Evolutionary conservation across 2,113 vertebrate species (phyloP), one percentile per base, ranked within the genome.

Genomic region (Sturnus vulgaris): DNA sequence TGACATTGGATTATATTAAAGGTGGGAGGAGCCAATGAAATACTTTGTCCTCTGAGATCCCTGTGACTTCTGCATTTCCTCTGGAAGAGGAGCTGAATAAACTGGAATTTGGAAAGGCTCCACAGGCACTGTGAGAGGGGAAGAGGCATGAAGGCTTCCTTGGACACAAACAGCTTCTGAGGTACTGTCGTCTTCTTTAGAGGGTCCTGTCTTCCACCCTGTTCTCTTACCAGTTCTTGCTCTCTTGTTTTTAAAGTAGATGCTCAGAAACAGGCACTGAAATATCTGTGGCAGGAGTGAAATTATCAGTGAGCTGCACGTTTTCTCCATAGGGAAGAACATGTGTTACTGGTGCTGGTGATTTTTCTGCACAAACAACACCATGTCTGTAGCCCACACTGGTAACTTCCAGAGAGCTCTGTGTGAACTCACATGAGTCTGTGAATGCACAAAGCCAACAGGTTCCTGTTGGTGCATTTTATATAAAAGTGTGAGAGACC

Each of bases 321-420:
- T 53, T 24, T 68, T 72, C n/a, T 37, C 4, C 0, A 0, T 30
- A 4, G 30, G 25, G 50, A 50, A 28, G 20, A 42, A 27, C 1
- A 3, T 10, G 7, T 8, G 0, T 55, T n/a, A 0, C 11, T 46
- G 44, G 12, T 16, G 20, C 9, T 9, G 0, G 0, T 8, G 31
- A 13, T 17, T 10, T 66, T 49, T 33, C 17, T 40, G 5, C 12
- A 8, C 37, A 7, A 57, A 1, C 25, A n/a, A 21, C 3, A 1
- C 2, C 1, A 1, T 3, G 2, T 11, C 4, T 59, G 37, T 9
- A 37, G 20, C 52, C 31, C 63, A 53, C 39, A 3, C 9, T 49
- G 24, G 24, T 25, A 37, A 3, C 53, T 35, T 49, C 3, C 47
- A 14, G 5, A 31, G 19, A n/a, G 49, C 75, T 78, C 37, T 35